These are phyloP conservation scores for Lepas anatifera DNA, from an alignment of 2,888 invertebrate genomes.

Conservation along the genomic window DNA sequence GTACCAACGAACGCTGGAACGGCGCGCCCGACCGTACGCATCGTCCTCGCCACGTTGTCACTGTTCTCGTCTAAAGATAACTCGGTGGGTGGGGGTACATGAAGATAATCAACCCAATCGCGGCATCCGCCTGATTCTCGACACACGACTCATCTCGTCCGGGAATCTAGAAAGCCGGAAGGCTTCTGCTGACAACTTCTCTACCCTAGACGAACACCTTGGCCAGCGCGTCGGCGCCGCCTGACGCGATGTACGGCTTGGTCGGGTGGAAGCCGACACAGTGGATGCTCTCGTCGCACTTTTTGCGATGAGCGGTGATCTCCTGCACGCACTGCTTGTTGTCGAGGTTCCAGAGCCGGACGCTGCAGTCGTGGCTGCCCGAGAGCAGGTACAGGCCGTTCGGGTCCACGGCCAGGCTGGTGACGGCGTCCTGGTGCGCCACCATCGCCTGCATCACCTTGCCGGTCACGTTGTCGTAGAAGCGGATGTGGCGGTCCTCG, in stretches of 20 bases:
- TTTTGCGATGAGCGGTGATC: constrained; percentile 98
- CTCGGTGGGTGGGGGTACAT: too few relatives aligned
- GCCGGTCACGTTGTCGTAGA: constrained; percentile 83
- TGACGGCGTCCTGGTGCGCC: constrained; percentile 96
- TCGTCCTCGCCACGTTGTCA: too few relatives aligned
- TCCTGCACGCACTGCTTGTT: constrained; percentile 99
- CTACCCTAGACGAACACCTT: constrained; percentile 92
- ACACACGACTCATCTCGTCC: too few relatives aligned
- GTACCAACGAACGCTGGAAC: too few relatives aligned
- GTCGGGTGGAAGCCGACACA: constrained; percentile 99
- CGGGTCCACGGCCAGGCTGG: constrained; percentile 94
- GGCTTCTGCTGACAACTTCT: too few relatives aligned
- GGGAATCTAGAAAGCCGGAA: too few relatives aligned
- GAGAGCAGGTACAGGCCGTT: constrained; percentile 96
- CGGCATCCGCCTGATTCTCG: too few relatives aligned
- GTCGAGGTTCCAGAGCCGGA: constrained; percentile 51
- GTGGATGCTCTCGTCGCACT: constrained; percentile 97
- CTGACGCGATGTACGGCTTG: constrained; percentile 95
- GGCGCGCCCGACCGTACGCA: too few relatives aligned
- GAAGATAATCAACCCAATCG: too few relatives aligned
- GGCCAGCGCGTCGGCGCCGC: constrained; percentile 95
- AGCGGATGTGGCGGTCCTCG: constrained; percentile 95
- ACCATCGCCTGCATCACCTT: constrained; percentile 96
- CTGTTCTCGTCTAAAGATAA: too few relatives aligned
- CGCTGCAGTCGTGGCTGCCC: constrained; percentile 58